Evolutionary conservation across 92 coral and sea anemone genomes (phyloP).

Genomic region (Ricordea florida): DNA sequence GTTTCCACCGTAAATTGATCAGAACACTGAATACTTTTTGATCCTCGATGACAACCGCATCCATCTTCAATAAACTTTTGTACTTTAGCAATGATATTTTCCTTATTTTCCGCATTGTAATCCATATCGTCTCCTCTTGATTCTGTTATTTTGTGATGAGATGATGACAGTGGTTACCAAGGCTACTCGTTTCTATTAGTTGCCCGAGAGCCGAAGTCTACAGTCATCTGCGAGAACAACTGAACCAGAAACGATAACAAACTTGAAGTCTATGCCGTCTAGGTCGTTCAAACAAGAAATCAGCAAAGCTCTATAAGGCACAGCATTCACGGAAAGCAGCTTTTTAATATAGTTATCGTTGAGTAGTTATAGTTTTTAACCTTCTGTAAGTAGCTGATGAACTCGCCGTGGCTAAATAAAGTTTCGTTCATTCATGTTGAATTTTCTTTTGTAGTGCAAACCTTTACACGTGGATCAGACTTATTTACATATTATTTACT

Average conservation of each 20-base stretch:
- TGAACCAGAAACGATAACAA: conserved; percentile 2
- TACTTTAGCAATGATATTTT: conserved; percentile 1
- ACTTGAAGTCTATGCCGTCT: neutral
- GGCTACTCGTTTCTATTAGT: conserved; percentile 1
- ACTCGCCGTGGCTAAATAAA: too few relatives aligned
- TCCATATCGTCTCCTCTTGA: conserved; percentile 1
- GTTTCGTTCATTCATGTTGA: too few relatives aligned
- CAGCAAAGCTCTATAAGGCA: too few relatives aligned
- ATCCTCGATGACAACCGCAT: conserved; percentile 34
- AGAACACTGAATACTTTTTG: conserved; percentile 19
- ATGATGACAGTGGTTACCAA: neutral
- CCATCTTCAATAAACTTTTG: conserved; percentile 15
- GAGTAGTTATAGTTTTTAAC: too few relatives aligned
- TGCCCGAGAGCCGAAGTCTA: neutral
- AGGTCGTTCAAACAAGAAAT: too few relatives aligned
- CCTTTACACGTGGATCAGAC: neutral
- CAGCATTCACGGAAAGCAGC: too few relatives aligned
- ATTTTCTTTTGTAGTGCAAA: neutral
- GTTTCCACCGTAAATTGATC: conserved; percentile 25
- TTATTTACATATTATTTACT: neutral
- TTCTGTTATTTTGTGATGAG: neutral
- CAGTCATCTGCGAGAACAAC: neutral
- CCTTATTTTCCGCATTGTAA: neutral
- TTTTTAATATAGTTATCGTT: too few relatives aligned
- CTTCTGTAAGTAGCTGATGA: too few relatives aligned